These are phyloP conservation scores for Malacosoma neustria DNA, from an alignment of 2,888 invertebrate genomes.

Conservation along the genomic window DNA sequence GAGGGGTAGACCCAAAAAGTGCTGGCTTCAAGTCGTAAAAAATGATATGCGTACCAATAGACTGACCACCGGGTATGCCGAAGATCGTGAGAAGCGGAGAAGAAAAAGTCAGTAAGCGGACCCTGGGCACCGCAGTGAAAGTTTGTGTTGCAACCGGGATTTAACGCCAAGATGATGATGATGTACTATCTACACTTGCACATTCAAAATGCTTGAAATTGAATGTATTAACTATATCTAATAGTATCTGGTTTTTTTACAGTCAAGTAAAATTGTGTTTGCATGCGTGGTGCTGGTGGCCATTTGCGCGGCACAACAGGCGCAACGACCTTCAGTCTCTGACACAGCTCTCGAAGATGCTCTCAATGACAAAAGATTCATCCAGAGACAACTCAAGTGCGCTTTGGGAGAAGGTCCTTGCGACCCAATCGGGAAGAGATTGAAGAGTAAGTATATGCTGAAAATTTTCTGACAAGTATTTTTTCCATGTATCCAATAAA, in stretches of 20 bases:
- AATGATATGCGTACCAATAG: too few species aligned
- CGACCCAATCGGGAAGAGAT: slow-evolving; percentile 79
- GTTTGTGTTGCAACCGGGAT: too few species aligned
- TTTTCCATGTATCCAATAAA: too few species aligned
- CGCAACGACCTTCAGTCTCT: slow-evolving; percentile 77
- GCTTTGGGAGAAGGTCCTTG: slow-evolving; percentile 82
- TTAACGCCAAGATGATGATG: too few species aligned
- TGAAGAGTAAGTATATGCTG: slow-evolving; percentile 76
- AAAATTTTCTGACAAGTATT: neutral
- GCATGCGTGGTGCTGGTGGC: slow-evolving; percentile 11
- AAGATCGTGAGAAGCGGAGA: too few species aligned
- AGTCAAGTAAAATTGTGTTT: slow-evolving; percentile 10
- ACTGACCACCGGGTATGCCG: too few species aligned
- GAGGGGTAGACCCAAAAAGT: too few species aligned
- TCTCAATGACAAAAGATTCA: slow-evolving; percentile 77
- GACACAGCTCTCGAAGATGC: slow-evolving; percentile 57
- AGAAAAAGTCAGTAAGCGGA: too few species aligned
- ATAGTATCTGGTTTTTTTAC: neutral
- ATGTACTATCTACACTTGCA: too few species aligned
- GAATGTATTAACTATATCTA: slow-evolving; percentile 5
- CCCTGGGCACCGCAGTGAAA: too few species aligned
- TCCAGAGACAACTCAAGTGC: slow-evolving; percentile 81
- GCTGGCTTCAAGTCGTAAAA: too few species aligned
- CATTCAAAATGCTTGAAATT: too few species aligned
- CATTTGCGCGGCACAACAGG: slow-evolving; percentile 41